These are phyloP conservation scores for Dastarcus helophoroides DNA, from an alignment of 2,888 invertebrate genomes.

Conservation along the genomic window DNA sequence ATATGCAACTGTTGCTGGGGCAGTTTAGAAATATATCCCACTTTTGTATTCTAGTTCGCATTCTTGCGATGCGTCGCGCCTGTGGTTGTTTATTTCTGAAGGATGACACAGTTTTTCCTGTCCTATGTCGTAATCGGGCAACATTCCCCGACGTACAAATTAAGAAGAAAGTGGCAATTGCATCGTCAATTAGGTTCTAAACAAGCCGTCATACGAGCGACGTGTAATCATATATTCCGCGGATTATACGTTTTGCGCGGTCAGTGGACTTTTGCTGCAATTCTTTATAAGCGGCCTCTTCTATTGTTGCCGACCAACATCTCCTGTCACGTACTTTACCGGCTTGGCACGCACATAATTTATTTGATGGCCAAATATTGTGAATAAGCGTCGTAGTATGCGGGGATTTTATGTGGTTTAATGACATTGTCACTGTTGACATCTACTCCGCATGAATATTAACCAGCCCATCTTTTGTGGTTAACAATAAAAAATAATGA, in stretches of 20 bases:
- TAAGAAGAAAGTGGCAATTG: slow-evolving; percentile 20
- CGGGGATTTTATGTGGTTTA: too few species aligned
- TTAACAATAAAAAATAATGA: too few species aligned
- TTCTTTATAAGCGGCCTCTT: slow-evolving; percentile 14
- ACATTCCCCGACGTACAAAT: slow-evolving; percentile 26
- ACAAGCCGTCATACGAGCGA: slow-evolving; percentile 5
- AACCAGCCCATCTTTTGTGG: too few species aligned
- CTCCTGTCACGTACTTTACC: slow-evolving; percentile 24
- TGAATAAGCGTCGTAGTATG: slow-evolving; percentile 17
- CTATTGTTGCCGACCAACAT: slow-evolving; percentile 21
- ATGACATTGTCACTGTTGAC: too few species aligned
- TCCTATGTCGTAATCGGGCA: slow-evolving; percentile 14
- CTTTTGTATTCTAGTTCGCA: not conserved
- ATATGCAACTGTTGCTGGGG: too few species aligned
- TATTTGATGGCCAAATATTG: slow-evolving; percentile 20
- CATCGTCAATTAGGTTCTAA: slow-evolving; percentile 22
- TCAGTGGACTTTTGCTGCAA: slow-evolving; percentile 23
- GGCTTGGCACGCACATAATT: slow-evolving; percentile 18
- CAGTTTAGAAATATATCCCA: too few species aligned
- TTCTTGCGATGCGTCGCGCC: not conserved
- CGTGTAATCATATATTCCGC: slow-evolving; percentile 23
- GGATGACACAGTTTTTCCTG: slow-evolving; percentile 9
- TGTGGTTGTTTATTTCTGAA: slow-evolving; percentile 9
- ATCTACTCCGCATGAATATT: too few species aligned
- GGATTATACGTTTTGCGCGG: slow-evolving; percentile 21